Evolutionary conservation across 2,888 invertebrate species (phyloP).

Genomic region (Venusia cambrica): DNA sequence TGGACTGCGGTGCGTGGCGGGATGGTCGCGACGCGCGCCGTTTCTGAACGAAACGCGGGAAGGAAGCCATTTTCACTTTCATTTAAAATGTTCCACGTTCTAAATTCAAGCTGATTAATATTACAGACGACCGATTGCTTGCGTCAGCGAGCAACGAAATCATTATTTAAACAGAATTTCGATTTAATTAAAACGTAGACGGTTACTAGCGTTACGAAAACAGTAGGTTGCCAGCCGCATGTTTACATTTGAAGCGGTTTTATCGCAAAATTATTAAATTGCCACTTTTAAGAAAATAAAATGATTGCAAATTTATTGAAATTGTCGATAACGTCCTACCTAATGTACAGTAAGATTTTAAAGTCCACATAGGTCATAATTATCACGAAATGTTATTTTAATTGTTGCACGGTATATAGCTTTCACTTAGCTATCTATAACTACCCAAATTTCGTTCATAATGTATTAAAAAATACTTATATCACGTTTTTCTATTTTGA

Average conservation of each 20-base stretch:
- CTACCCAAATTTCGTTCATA: too few species aligned
- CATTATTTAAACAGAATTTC: conserved; percentile 28
- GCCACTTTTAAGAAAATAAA: too few species aligned
- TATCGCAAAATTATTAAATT: too few species aligned
- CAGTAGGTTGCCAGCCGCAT: not conserved
- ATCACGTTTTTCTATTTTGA: too few species aligned
- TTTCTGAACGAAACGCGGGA: conserved; percentile 32
- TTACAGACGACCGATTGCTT: conserved; percentile 42
- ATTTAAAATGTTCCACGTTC: conserved; percentile 63
- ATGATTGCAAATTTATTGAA: too few species aligned
- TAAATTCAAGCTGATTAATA: conserved; percentile 61
- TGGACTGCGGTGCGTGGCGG: conserved; percentile 42
- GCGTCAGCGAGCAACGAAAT: conserved; percentile 44
- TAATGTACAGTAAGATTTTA: too few species aligned
- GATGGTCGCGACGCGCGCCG: conserved; percentile 38
- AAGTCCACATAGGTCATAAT: too few species aligned
- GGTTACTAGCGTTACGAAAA: conserved; percentile 13
- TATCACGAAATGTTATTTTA: too few species aligned
- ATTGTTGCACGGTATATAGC: too few species aligned
- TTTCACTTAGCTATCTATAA: too few species aligned
- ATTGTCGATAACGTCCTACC: too few species aligned
- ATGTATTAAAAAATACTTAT: too few species aligned
- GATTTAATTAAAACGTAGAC: conserved; percentile 25
- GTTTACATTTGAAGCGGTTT: conserved; percentile 2
- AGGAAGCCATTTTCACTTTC: conserved; percentile 71